A percentile compares a stretch with the other conserved stretches of the same genome.
phyloP scores from a whole-genome alignment of 2,113 vertebrate species.

The Callorhinus ursinus region DNA sequence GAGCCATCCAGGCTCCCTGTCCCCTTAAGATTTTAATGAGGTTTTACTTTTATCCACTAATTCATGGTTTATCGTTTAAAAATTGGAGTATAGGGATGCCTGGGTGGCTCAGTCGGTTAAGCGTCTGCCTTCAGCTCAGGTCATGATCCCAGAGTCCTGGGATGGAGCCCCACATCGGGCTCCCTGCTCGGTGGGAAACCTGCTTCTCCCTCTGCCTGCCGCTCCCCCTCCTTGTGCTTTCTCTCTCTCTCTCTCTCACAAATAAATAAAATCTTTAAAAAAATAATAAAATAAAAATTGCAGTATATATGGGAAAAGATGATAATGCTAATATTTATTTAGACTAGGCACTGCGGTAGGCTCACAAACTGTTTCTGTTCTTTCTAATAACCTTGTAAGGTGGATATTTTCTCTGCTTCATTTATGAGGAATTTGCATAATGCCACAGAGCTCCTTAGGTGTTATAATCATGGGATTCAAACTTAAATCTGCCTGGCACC shows the following conservation, averaged over 20 bases:
- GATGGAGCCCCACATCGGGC: no score
- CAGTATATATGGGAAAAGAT: not conserved
- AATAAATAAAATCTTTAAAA: not conserved
- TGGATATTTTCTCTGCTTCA: not conserved
- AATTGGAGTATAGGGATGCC: not conserved
- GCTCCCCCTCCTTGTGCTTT: no score
- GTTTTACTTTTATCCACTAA: not conserved
- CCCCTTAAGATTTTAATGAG: not conserved
- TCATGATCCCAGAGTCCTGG: no score
- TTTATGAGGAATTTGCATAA: conserved; percentile 32
- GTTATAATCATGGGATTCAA: not conserved
- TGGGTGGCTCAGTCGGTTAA: no score
- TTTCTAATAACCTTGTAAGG: not conserved
- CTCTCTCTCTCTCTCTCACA: no score
- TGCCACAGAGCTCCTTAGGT: not conserved
- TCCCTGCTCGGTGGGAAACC: no score
- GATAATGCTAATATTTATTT: not conserved
- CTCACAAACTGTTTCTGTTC: not conserved
- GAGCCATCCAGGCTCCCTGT: no score
- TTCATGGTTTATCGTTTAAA: not conserved
- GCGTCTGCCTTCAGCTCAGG: no score
- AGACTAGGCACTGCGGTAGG: not conserved
- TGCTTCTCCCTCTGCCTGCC: no score
- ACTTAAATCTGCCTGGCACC: not conserved
- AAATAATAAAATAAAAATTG: not conserved